These are phyloP conservation scores for Dendrolimus pini DNA, from an alignment of 2,888 invertebrate species.

Conservation along the genomic window DNA sequence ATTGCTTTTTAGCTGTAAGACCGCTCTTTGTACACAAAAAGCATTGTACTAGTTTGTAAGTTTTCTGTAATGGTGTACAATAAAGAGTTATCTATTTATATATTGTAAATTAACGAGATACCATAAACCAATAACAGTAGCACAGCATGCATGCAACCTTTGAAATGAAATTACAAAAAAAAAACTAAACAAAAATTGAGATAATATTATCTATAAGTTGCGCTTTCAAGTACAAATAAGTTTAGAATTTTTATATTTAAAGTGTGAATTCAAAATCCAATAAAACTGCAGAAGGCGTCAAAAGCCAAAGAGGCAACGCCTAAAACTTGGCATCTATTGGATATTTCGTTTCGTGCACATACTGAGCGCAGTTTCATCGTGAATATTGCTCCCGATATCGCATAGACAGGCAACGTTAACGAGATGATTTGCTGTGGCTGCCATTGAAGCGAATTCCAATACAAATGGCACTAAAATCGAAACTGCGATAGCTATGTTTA, in stretches of 20 bases:
- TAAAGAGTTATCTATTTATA: no score
- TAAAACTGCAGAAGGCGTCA: background rate
- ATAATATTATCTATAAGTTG: no score
- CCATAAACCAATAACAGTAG: no score
- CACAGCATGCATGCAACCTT: no score
- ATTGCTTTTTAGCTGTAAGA: no score
- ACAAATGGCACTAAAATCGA: background rate
- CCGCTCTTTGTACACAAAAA: no score
- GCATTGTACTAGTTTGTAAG: no score
- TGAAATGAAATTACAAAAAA: no score
- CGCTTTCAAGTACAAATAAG: no score
- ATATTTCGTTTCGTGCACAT: conserved; percentile 3
- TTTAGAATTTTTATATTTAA: background rate
- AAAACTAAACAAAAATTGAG: no score
- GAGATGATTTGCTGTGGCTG: conserved; percentile 21
- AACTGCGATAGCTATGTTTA: background rate
- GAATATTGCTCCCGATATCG: conserved; percentile 22
- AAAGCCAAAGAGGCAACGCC: background rate
- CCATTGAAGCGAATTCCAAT: conserved; percentile 6
- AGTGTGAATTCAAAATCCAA: background rate
- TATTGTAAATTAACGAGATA: no score
- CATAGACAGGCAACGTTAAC: conserved; percentile 23
- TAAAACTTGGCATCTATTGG: conserved; percentile 8
- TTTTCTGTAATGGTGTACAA: no score
- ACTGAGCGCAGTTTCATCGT: conserved; percentile 5